phyloP scores from a whole-genome alignment of 2,113 vertebrate species.

The Centropristis striata region DNA sequence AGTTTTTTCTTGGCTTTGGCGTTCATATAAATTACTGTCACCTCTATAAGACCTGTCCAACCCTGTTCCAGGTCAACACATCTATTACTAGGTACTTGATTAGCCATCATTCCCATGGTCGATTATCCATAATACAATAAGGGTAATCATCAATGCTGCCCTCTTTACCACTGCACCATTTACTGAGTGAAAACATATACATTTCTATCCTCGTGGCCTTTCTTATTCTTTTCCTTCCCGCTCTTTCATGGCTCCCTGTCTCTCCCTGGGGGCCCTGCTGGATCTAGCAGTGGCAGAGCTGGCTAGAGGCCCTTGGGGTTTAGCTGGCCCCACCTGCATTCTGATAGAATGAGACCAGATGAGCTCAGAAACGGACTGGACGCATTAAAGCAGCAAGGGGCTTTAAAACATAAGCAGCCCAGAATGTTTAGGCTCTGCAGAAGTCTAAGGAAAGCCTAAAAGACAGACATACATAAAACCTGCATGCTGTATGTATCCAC shows the following conservation, averaged over 20 bases:
- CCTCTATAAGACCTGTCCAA: background rate
- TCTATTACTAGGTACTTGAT: background rate
- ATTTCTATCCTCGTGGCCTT: background rate
- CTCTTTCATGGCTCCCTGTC: slow-evolving; percentile 21
- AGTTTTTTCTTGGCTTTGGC: background rate
- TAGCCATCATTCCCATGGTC: background rate
- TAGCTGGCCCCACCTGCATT: slow-evolving; percentile 51
- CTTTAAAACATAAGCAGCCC: slow-evolving; percentile 24
- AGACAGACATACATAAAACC: background rate
- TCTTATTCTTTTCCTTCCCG: background rate
- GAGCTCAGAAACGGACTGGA: slow-evolving; percentile 31
- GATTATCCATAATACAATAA: background rate
- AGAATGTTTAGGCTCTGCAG: background rate
- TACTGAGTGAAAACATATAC: background rate
- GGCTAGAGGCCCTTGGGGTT: slow-evolving; percentile 41
- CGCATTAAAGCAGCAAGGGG: slow-evolving; percentile 37
- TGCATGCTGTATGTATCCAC: background rate
- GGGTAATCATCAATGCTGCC: background rate
- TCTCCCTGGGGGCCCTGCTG: slow-evolving; percentile 36
- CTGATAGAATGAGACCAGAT: slow-evolving; percentile 65
- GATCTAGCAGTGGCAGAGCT: slow-evolving; percentile 42
- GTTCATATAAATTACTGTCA: background rate
- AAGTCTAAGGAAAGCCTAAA: background rate
- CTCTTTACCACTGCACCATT: no score
- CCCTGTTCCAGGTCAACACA: no score